These are phyloP conservation scores for Epinephelus cyanopodus DNA, from an alignment of 2,113 vertebrate genomes.

Conservation along the genomic window DNA sequence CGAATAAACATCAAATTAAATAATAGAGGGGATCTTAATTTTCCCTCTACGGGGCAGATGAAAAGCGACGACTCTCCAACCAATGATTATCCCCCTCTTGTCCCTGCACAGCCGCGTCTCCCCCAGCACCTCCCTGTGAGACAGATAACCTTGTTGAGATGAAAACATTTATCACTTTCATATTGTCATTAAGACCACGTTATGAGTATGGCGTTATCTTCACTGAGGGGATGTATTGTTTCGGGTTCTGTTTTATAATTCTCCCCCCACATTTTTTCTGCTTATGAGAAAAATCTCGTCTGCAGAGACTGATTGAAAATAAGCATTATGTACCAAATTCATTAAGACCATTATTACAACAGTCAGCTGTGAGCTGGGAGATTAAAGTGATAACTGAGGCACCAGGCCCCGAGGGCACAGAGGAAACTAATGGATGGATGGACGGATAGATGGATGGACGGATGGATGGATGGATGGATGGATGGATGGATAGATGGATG, in stretches of 20 bases:
- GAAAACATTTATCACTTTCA: constrained; percentile 57
- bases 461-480: too few relatives aligned
- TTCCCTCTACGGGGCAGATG: constrained; percentile 21
- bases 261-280: neutral
- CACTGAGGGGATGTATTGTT: neutral
- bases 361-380: constrained; percentile 38
- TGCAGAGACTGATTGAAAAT: constrained; percentile 29
- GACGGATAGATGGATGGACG: neutral
- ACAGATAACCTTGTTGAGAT: constrained; percentile 54
- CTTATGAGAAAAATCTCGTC: constrained; percentile 13
- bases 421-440: neutral
- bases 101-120: neutral
- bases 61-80: constrained; percentile 29
- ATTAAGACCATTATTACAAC: constrained; percentile 47
- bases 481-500: too few relatives aligned
- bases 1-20: constrained; percentile 53
- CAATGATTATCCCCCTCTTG: constrained; percentile 11
- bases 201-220: neutral
- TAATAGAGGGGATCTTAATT: constrained; percentile 30
- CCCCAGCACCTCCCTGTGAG: neutral
- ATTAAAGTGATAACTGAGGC: constrained; percentile 39
- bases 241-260: constrained; percentile 19
- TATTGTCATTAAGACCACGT: constrained; percentile 35
- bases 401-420: neutral
- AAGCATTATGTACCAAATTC: constrained; percentile 35